Percentiles rank a stretch among this genome's conserved stretches.
These are phyloP conservation scores for Dermatemys mawii DNA, from an alignment of 2,113 vertebrate genomes.

Conservation along the genomic window DNA sequence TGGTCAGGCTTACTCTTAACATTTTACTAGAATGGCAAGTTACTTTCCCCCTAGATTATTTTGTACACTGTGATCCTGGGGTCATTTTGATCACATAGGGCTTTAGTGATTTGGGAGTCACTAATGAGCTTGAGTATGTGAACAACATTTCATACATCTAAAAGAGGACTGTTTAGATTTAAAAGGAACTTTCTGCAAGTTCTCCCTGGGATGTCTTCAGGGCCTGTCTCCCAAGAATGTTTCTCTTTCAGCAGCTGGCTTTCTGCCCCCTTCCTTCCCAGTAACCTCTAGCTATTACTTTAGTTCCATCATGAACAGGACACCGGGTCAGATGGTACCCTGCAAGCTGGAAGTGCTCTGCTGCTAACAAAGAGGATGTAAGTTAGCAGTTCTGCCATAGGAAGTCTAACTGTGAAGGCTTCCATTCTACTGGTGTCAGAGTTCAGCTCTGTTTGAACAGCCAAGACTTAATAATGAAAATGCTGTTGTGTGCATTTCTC, in stretches of 20 bases:
- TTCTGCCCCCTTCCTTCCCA: not conserved
- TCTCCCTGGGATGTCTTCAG: not conserved
- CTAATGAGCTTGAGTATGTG: not conserved
- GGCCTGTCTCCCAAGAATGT: not conserved
- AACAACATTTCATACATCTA: not conserved
- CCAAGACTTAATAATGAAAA: slow-evolving; percentile 28
- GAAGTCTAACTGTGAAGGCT: slow-evolving; percentile 44
- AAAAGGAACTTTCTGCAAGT: not conserved
- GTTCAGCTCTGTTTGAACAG: slow-evolving; percentile 52
- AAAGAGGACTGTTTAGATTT: not conserved
- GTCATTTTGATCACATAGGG: not conserved
- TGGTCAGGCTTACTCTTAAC: not conserved
- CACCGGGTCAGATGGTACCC: not conserved
- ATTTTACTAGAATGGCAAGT: not conserved
- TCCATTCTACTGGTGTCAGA: slow-evolving; percentile 41
- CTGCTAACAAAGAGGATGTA: not conserved
- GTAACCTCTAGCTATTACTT: not conserved
- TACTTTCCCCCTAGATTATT: not conserved
- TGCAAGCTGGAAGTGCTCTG: not conserved
- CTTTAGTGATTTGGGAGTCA: not conserved
- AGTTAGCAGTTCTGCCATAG: not conserved
- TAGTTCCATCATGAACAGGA: not conserved
- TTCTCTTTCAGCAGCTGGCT: not conserved
- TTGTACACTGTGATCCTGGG: not conserved
- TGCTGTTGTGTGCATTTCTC: not conserved